These are phyloP conservation scores for Mastomys coucha DNA, from an alignment of 2,113 vertebrate species.

Conservation along the genomic window DNA sequence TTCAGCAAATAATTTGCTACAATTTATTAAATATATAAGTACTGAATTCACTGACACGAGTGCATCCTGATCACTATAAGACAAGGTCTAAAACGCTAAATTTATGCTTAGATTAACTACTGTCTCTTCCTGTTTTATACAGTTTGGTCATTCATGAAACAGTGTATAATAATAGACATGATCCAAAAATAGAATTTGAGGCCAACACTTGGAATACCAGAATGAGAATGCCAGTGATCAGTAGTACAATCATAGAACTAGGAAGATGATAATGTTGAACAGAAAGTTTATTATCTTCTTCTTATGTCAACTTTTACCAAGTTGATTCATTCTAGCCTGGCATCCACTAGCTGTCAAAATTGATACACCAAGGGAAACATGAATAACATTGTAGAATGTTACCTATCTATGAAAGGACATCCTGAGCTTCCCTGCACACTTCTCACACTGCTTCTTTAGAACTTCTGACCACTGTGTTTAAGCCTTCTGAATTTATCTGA, in stretches of 20 bases:
- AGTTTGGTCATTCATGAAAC: background rate
- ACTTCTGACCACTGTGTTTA: background rate
- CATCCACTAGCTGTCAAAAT: background rate
- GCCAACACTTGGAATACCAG: background rate
- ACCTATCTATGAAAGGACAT: background rate
- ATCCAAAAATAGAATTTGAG: background rate
- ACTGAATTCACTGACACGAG: background rate
- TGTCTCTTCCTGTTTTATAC: background rate
- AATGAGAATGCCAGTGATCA: background rate
- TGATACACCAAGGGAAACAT: background rate
- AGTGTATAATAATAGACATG: background rate
- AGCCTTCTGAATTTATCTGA: constrained; percentile 34
- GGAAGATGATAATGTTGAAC: background rate
- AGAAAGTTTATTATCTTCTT: background rate
- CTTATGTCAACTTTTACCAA: background rate
- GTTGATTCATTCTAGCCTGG: background rate
- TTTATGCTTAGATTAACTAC: background rate
- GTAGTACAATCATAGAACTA: background rate
- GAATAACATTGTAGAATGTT: background rate
- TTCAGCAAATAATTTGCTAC: background rate
- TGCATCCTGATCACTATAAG: background rate
- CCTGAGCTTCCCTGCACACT: background rate
- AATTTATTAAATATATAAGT: background rate
- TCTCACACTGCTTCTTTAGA: background rate
- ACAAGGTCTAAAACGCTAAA: background rate